Base-by-base conservation (phyloP, 2,888 invertebrate species). In the Chrysolina haemoptera region DNA sequence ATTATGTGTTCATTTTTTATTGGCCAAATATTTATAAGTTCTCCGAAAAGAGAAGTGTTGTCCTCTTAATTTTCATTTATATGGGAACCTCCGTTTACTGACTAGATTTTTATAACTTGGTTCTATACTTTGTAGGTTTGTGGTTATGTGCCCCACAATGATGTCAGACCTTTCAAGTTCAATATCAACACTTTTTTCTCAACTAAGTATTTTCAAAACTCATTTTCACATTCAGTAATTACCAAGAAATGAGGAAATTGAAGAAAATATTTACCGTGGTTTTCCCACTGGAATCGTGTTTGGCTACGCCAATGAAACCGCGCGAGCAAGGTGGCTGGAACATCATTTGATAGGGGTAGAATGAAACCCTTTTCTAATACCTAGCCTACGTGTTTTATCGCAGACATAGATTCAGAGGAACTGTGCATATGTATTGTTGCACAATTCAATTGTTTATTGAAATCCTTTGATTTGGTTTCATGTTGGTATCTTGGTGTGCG, bases 271-370 rank as follows among this genome's bases (percentile, higher is more conserved):
- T n/a, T 46, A 2, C 10, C 55, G n/a, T n/a, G n/a, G n/a, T 48
- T 48, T 48, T 48, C 48, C 48, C 16, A 16, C 16, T 35, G n/a
- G 35, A 59, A 59, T 27, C 1, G 12, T 14, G 12, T 12, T n/a
- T 1, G 1, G 27, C 14, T 16, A 10, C 59, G 59, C 59, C 59
- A 35, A 35, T 59, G 77, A 68, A 62, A 75, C 62, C 73, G 75
- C 72, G 69, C 76, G 50, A 75, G 75, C 73, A 74, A 73, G 76
- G 78, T 77, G 77, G 74, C 75, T 74, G 75, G 0, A 20, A 22
- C n/a, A n/a, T 59, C 59, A 59, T 59, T 59, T 35, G 27, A 35
- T 5, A 35, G 9, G 35, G 27, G 59, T 35, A 35, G 22, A 35
- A 18, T 53, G 50, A 67, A 68, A 71, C 68, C 46, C 74, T 64